Evolutionary conservation across 92 coral and sea anemone genomes (phyloP).

Genomic region (Pocillopora meandrina): DNA sequence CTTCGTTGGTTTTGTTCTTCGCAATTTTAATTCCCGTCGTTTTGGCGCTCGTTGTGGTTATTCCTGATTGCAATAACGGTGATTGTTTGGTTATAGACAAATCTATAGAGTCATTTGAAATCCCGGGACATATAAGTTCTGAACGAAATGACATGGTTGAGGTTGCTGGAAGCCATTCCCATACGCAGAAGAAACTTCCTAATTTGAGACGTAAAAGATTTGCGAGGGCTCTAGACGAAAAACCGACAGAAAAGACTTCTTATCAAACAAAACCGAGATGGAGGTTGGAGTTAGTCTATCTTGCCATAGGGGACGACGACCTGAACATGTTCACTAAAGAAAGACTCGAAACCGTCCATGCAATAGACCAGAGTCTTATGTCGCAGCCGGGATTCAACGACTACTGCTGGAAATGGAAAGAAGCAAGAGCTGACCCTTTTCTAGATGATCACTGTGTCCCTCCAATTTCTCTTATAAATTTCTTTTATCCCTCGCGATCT

Average conservation of each 20-base stretch:
- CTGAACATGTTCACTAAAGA: conserved; percentile 85
- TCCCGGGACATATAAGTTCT: conserved; percentile 77
- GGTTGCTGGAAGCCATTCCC: conserved; percentile 52
- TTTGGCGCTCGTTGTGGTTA: conserved; percentile 40
- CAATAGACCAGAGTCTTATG: conserved; percentile 79
- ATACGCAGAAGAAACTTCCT: not conserved
- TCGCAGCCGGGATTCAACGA: conserved; percentile 61
- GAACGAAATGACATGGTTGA: conserved; percentile 57
- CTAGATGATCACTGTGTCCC: conserved; percentile 78
- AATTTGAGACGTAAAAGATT: conserved; percentile 30
- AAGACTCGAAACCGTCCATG: conserved; percentile 69
- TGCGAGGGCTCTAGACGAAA: not conserved
- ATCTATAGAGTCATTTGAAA: conserved; percentile 76
- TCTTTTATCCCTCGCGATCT: conserved; percentile 71
- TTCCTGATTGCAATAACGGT: conserved; percentile 16
- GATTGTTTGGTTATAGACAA: conserved; percentile 54
- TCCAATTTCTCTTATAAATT: conserved; percentile 78
- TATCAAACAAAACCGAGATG: conserved; percentile 47
- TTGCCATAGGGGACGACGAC: conserved; percentile 72
- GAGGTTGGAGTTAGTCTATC: conserved; percentile 80
- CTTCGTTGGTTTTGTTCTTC: conserved; percentile 26
- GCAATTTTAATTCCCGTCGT: conserved; percentile 50
- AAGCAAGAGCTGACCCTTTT: conserved; percentile 56
- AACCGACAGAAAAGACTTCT: not conserved
- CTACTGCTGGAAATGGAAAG: conserved; percentile 77